These are phyloP conservation scores for Troides oblongomaculatus DNA, from an alignment of 2,888 invertebrate genomes.

Conservation along the genomic window DNA sequence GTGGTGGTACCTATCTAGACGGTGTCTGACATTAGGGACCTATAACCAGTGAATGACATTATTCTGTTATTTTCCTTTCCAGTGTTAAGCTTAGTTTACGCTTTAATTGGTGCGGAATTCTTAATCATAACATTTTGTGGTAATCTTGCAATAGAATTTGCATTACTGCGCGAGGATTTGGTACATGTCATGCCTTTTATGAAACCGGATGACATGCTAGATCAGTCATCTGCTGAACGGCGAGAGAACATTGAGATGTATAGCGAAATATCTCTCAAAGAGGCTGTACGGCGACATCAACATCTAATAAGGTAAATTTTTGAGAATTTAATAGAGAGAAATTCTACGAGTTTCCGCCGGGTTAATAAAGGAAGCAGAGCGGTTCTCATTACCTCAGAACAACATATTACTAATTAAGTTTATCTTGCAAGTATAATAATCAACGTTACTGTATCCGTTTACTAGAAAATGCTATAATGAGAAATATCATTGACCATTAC, in stretches of 20 bases:
- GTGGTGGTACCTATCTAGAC: too few relatives aligned
- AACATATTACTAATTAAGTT: too few relatives aligned
- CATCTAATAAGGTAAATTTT: conserved; percentile 46
- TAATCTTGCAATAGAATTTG: conserved; percentile 50
- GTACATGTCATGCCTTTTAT: conserved; percentile 35
- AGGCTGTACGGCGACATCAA: conserved; percentile 49
- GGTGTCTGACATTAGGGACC: too few relatives aligned
- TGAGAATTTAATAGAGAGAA: too few relatives aligned
- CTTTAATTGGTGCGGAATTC: conserved; percentile 49
- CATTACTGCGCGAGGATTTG: conserved; percentile 49
- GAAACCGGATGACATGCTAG: conserved; percentile 17
- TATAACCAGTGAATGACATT: background rate
- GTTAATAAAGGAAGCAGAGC: too few relatives aligned
- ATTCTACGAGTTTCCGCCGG: too few relatives aligned
- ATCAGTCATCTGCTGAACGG: conserved; percentile 2
- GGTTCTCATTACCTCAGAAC: too few relatives aligned
- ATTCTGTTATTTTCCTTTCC: conserved; percentile 32
- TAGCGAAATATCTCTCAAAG: conserved; percentile 34
- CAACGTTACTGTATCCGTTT: too few relatives aligned
- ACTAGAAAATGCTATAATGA: too few relatives aligned
- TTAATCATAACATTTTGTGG: conserved; percentile 51
- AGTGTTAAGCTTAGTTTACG: conserved; percentile 47
- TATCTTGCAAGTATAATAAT: too few relatives aligned
- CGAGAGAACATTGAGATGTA: conserved; percentile 1
- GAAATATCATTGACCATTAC: too few relatives aligned